Conservation (phyloP, 2,797 vertebrate species). For the Mormyrus proboscirostris region DNA sequence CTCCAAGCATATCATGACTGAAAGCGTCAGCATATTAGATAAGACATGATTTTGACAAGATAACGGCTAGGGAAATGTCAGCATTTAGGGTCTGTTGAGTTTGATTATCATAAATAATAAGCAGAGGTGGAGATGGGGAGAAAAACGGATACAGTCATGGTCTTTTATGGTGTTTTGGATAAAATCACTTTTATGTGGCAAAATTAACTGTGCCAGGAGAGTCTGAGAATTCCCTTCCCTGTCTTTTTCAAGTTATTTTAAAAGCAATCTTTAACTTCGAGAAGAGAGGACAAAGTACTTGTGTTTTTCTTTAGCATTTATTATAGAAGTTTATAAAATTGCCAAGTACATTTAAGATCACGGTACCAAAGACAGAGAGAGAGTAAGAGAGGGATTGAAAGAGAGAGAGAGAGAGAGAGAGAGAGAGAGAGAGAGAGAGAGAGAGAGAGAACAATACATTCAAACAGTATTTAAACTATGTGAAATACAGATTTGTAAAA, state of each 20-base stretch:
- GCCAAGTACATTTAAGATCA: constrained; percentile 75
- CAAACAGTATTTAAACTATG: constrained; percentile 67
- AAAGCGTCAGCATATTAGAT: neutral
- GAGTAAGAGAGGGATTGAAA: no score
- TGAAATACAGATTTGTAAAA: constrained; percentile 59
- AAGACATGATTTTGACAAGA: neutral
- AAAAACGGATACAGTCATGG: neutral
- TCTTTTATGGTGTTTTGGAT: neutral
- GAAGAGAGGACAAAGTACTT: constrained; percentile 20
- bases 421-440: constrained; percentile 17
- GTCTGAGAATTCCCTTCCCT: neutral
- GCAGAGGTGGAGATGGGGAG: neutral
- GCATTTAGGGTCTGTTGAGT: neutral
- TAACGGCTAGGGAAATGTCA: neutral
- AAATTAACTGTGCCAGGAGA: neutral
- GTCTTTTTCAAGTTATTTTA: neutral
- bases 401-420: neutral
- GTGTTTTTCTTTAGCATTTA: constrained; percentile 67
- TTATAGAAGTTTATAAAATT: constrained; percentile 78
- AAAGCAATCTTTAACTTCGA: neutral
- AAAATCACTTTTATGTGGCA: neutral
- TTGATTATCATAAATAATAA: neutral
- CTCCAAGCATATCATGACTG: neutral
- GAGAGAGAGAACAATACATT: constrained; percentile 60
- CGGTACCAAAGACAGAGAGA: constrained; percentile 67